A percentile compares a stretch with the other conserved stretches of the same genome.
phyloP scores from a whole-genome alignment of 2,888 invertebrate genomes.

The Sturmia bella region DNA sequence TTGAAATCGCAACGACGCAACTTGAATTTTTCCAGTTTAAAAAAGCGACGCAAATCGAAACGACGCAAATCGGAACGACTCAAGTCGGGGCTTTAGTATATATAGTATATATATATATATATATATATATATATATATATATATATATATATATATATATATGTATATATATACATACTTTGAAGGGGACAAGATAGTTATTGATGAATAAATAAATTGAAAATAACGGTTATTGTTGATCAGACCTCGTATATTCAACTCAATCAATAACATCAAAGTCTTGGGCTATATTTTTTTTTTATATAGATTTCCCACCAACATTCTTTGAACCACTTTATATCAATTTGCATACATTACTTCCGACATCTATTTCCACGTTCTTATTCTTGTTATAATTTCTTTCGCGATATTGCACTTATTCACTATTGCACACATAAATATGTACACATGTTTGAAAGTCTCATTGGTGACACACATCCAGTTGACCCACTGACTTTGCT shows the following conservation, averaged over 20 bases:
- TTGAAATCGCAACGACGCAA: too few species aligned
- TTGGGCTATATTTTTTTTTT: too few species aligned
- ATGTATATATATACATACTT: neutral
- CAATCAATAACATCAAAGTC: too few species aligned
- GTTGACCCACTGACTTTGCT: conserved; percentile 68
- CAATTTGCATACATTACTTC: conserved; percentile 20
- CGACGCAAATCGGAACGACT: too few species aligned
- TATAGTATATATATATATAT: neutral
- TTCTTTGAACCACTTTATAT: neutral
- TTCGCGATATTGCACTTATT: conserved; percentile 44
- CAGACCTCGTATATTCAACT: too few species aligned
- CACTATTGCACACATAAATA: neutral
- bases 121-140: neutral
- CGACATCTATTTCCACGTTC: conserved; percentile 41
- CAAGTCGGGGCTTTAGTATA: neutral
- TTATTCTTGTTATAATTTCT: conserved; percentile 48
- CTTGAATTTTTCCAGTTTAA: too few species aligned
- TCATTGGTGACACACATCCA: conserved; percentile 66
- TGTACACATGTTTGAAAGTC: conserved; percentile 28
- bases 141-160: neutral
- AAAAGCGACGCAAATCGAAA: too few species aligned
- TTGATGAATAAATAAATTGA: too few species aligned
- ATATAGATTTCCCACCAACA: too few species aligned
- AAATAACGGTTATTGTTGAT: too few species aligned
- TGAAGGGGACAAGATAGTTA: too few species aligned